Evolutionary conservation across 2,113 vertebrate species (phyloP).

Genomic region (Choloepus hoffmanni): DNA sequence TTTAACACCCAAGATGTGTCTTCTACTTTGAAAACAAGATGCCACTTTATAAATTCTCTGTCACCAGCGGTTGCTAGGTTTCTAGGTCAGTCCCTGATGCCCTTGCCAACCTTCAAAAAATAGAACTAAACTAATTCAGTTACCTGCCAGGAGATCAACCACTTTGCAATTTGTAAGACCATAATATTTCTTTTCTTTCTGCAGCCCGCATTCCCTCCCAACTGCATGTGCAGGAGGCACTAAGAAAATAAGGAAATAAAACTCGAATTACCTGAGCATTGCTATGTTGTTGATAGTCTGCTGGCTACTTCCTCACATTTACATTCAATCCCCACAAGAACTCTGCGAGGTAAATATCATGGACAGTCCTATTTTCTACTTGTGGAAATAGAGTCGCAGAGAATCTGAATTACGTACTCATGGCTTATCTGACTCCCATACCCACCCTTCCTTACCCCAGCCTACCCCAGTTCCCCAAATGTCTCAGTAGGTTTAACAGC

Average conservation of each 20-base stretch:
- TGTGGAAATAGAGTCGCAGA: too few relatives aligned
- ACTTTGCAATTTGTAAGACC: slow-evolving; percentile 7
- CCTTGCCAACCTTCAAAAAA: neutral
- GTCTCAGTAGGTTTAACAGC: neutral
- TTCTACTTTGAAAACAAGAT: slow-evolving; percentile 42
- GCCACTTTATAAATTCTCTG: slow-evolving; percentile 30
- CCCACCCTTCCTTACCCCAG: neutral
- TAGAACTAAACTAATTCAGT: too few relatives aligned
- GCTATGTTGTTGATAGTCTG: neutral
- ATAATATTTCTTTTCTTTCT: neutral
- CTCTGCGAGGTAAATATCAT: too few relatives aligned
- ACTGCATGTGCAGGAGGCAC: neutral
- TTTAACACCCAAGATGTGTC: neutral
- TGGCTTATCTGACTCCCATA: too few relatives aligned
- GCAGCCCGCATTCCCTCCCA: neutral
- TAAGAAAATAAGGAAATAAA: slow-evolving; percentile 4
- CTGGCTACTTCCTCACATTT: neutral
- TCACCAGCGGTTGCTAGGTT: neutral
- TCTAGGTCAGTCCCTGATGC: neutral
- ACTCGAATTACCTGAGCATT: neutral
- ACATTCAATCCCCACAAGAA: neutral
- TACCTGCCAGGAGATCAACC: neutral
- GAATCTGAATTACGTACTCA: too few relatives aligned
- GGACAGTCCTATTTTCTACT: too few relatives aligned
- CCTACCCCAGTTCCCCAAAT: neutral